phyloP scores from a whole-genome alignment of 2,113 vertebrate genomes.

The Axis porcinus region DNA sequence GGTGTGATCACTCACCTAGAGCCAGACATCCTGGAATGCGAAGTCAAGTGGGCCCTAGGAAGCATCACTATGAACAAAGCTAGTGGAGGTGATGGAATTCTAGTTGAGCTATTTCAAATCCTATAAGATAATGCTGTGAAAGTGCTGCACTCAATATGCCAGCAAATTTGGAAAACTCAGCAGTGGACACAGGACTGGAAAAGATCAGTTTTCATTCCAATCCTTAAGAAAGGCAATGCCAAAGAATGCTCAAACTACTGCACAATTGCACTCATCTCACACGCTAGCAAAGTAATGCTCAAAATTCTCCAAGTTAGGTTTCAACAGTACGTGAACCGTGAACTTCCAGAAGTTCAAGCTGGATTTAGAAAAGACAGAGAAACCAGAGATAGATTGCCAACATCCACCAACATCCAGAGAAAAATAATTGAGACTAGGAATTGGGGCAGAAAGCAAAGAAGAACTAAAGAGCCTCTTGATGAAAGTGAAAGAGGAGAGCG shows the following conservation, averaged over 20 bases:
- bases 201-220: not conserved
- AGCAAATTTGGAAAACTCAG: not conserved
- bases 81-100: not conserved
- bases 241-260: not conserved
- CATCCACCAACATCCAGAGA: not conserved
- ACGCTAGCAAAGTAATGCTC: not conserved
- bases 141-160: not conserved
- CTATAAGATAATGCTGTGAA: not conserved
- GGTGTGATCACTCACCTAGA: not conserved
- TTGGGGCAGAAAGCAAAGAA: not conserved
- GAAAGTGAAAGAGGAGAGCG: not conserved
- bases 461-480: not conserved
- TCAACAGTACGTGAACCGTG: not conserved
- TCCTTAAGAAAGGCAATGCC: not conserved
- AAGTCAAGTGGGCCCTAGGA: not conserved
- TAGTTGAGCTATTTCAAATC: not conserved
- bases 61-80: not conserved
- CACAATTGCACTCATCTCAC: not conserved
- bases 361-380: not conserved
- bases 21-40: not conserved
- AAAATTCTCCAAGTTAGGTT: not conserved
- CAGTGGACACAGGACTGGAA: not conserved
- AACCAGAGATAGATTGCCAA: not conserved
- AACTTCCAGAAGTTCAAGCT: not conserved
- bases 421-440: not conserved